These are phyloP conservation scores for Aplysina aerophoba DNA, from an alignment of 37 sponge, comb jelly and placozoan species.

Conservation along the genomic window DNA sequence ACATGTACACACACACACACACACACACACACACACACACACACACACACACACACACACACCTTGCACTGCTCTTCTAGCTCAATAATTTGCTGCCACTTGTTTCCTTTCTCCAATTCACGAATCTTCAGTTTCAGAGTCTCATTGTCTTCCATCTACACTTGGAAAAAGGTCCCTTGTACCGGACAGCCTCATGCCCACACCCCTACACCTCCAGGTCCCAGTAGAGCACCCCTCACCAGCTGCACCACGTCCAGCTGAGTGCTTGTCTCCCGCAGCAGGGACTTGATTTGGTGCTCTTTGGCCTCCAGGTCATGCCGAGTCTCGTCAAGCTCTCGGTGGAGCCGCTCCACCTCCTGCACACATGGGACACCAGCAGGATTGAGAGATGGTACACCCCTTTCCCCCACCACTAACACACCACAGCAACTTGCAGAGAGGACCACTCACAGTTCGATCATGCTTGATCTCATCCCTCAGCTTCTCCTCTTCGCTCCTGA, in stretches of 20 bases:
- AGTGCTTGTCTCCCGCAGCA: background rate
- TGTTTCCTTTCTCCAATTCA: conserved; percentile 2
- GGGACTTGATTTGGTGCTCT: background rate
- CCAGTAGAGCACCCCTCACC: background rate
- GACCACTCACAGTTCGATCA: background rate
- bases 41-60: background rate
- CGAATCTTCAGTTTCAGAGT: background rate
- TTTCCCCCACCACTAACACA: too few relatives aligned
- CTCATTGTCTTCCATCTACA: conserved; percentile 21
- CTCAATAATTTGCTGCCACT: background rate
- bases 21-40: background rate
- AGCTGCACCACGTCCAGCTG: conserved; percentile 10
- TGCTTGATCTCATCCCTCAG: conserved; percentile 3
- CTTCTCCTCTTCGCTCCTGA: background rate
- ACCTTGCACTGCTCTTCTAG: conserved; percentile 38
- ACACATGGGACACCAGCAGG: background rate
- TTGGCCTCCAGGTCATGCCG: background rate
- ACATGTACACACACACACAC: background rate
- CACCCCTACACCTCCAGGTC: too few relatives aligned
- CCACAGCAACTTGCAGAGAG: too few relatives aligned
- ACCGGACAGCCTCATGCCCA: too few relatives aligned
- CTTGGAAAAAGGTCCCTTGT: background rate
- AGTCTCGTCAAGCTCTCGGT: background rate
- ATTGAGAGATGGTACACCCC: too few relatives aligned
- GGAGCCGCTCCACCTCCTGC: conserved; percentile 20